Base-by-base conservation (phyloP, 2,888 invertebrate genomes). In the Apeira syringaria region DNA sequence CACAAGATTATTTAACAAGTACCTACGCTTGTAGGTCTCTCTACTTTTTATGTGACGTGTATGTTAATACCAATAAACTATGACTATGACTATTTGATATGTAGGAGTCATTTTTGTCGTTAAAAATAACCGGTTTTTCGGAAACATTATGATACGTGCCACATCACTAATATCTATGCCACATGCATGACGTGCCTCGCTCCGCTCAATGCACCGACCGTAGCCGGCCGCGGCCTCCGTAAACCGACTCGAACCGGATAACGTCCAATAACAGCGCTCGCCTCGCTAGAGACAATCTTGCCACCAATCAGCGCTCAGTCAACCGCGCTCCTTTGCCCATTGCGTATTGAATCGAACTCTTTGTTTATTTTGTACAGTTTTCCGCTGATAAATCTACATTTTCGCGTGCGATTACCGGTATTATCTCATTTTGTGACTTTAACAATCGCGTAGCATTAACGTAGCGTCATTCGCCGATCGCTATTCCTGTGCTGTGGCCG, bases 191-290 rank as follows among this genome's bases (percentile, higher is more conserved):
- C 8, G 64, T 48, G 56, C 26, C 17, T n/a, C n/a, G n/a, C n/a
- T n/a, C n/a, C 59, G 59, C 56, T 55, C 72, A 58, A 75, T 80
- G 80, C 80, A 80, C 82, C 75, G 81, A 79, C 68, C 69, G 63
- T 57, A 87, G 81, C 87, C 84, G 82, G 84, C 73, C 68, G 64
- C 62, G 77, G 76, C 87, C 77, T 68, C 81, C 63, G 63, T 56
- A 59, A 89, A 87, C 89, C 78, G 81, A 82, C 66, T 80, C 52
- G 56, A 85, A 83, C 88, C 78, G 81, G 88, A 84, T 87, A 64
- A 47, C 62, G 73, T 69, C 83, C 82, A 87, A 85, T 82, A 76
- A 68, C 64, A 64, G 60, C 72, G 60, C 76, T 73, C 79, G 72
- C 75, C 67, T 74, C 79, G 68, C 80, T 73, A 73, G 55, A 74